A percentile compares a stretch with the other conserved stretches of the same genome.
Conservation (phyloP, 2,888 invertebrate genomes). For the Tipula vernalis region DNA sequence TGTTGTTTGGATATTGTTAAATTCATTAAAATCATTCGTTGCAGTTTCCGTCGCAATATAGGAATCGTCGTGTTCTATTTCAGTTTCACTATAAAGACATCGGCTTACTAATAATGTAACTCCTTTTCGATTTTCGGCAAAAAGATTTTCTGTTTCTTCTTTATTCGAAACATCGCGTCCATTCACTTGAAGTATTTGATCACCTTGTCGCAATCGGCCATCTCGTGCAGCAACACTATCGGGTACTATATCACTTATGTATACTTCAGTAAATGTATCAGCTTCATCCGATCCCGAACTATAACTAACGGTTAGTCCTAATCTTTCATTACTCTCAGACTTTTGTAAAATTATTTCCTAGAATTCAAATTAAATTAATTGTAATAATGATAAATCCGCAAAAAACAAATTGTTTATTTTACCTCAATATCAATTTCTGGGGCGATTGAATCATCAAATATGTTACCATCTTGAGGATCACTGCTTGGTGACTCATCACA, state of each 20-base stretch:
- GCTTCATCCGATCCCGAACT: conserved; percentile 44
- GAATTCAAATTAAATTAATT: neutral
- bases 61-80: conserved; percentile 21
- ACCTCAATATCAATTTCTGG: conserved; percentile 47
- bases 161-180: conserved; percentile 46
- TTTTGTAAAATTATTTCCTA: conserved; percentile 54
- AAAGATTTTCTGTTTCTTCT: conserved; percentile 46
- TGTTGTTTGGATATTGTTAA: neutral
- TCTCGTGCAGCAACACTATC: conserved; percentile 46
- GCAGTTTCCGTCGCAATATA: conserved; percentile 24
- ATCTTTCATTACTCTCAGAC: conserved; percentile 43
- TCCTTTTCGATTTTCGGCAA: conserved; percentile 43
- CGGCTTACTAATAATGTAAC: conserved; percentile 48
- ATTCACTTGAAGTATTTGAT: conserved; percentile 46
- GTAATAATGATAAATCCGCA: neutral
- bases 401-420: neutral
- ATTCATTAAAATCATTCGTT: conserved; percentile 24
- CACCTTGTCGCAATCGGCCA: conserved; percentile 46
- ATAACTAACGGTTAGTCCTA: conserved; percentile 56
- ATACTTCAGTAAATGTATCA: conserved; percentile 45
- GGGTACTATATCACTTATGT: conserved; percentile 50
- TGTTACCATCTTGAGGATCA: conserved; percentile 32
- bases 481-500: conserved; percentile 26
- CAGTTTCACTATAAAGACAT: conserved; percentile 41
- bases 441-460: conserved; percentile 40